Evolutionary conservation across 2,113 vertebrate genomes (phyloP), one percentile per base, ranked within the genome.

Genomic region (Hyaena hyaena): DNA sequence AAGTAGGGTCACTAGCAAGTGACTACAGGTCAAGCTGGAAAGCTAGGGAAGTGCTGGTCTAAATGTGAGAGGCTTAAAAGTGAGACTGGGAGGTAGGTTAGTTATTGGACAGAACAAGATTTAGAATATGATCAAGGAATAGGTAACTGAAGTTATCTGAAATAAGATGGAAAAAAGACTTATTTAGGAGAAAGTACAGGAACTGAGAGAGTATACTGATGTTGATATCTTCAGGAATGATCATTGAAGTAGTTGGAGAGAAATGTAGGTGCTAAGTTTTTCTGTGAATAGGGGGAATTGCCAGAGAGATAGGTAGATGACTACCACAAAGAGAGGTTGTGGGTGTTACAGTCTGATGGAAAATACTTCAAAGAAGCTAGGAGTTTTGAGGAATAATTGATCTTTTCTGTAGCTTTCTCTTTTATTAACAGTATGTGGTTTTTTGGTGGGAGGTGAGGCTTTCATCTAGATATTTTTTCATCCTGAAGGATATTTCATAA

Each of bases 381-480:
- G 33, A 63, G 50, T 90, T 86, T 83, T 71, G 23, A 89, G 66
- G 35, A 91, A 69, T 55, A 80, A n/a, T 85, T 69, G n/a, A 76
- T 58, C 35, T 91, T n/a, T 61, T 90, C 23, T 82, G 9, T 63
- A 74, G 63, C 33, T 92, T 92, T 23, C 19, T 71, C 48, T 35
- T 31, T 4, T 31, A 55, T 50, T 80, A 63, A 85, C 6, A 24
- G 2, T 69, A 11, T 74, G 3, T 69, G 33, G 6, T 48, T 88
- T 81, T 80, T 17, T 71, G 19, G 2, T 77, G 10, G 9, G 16
- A 45, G 9, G 2, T 73, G 31, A 77, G 43, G 48, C 10, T 91
- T 92, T 88, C n/a, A 68, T 61, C 23, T 79, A 86, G 66, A 17
- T 80, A 33, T 24, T 80, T 81, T 89, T 95, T 76, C 35, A 94